Evolutionary conservation across 2,888 invertebrate genomes (phyloP), one percentile per base, ranked within the genome.

Genomic region (Belgica antarctica): DNA sequence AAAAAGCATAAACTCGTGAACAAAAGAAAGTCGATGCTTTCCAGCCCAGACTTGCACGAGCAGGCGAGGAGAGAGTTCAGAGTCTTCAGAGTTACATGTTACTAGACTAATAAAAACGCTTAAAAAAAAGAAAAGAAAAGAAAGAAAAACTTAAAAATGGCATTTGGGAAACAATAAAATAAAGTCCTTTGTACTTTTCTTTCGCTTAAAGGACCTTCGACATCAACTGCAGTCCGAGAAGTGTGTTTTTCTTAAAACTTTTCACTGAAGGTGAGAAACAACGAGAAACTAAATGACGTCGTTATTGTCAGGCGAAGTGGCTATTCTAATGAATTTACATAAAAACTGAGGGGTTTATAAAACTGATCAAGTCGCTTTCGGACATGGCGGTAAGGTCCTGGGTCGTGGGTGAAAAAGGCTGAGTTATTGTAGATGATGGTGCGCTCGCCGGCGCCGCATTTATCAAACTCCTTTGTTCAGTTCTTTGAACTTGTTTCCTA

Each of bases 311-410:
- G 52, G 22, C 17, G n/a, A 52, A 22, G 5, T 52, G 17, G n/a
- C n/a, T n/a, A 52, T 5, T 52, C 22, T 22, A 2, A 19, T 22
- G 22, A 15, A 2, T 34, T 57, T 68, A 68, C 57, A 68, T 68
- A 36, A 70, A 70, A 4, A 70, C 70, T 7, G 61, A 41, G 65
- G 93, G 90, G 82, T 93, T 92, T 74, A 94, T 93, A 81, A 92
- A 91, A 78, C 89, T 92, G 74, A 94, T 85, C 74, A 94, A 84
- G 81, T 94, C 93, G 79, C 89, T 89, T 79, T 93, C 93, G 73
- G 90, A 90, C 88, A 94, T 90, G 75, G 89, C 87, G 8, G 90
- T 89, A 74, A 93, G 84, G 61, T 89, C 86, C 76, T 89, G 88
- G 74, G 80, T 76, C 76, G 83, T 76, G 1, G 70, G 57, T 34